Percentiles rank a stretch among this genome's conserved stretches.
phyloP scores from a whole-genome alignment of 2,797 vertebrate genomes.

The Lithobates pipiens region DNA sequence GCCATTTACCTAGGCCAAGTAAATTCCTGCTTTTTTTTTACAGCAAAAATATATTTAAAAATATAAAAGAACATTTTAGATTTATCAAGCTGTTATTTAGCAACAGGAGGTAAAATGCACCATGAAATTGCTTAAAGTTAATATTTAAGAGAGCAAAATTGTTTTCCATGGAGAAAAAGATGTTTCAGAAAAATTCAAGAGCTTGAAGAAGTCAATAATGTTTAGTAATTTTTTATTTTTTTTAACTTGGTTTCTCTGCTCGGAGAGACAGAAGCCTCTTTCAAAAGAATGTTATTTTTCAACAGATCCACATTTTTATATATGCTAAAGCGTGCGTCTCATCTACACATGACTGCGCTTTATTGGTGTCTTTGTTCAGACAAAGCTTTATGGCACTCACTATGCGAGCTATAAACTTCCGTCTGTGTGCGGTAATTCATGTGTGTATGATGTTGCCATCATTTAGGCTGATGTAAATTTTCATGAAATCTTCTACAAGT shows the following conservation, averaged over 20 bases:
- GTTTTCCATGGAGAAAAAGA: background rate
- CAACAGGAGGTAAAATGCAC: conserved; percentile 1
- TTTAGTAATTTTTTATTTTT: background rate
- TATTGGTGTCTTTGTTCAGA: too few species aligned
- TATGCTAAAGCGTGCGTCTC: too few species aligned
- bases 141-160: background rate
- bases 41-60: too few species aligned
- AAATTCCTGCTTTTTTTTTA: background rate
- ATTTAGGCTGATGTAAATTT: too few species aligned
- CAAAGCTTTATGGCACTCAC: too few species aligned
- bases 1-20: background rate
- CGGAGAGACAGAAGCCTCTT: background rate
- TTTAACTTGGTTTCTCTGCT: background rate
- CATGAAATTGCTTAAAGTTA: background rate
- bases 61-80: background rate
- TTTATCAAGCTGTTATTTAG: background rate
- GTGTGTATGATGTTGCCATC: too few species aligned
- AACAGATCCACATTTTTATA: background rate
- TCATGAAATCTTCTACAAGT: too few species aligned
- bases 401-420: too few species aligned
- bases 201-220: conserved; percentile 5
- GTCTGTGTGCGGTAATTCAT: too few species aligned
- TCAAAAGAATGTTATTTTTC: background rate
- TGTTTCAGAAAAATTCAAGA: background rate
- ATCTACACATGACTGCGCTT: too few species aligned